Evolutionary conservation across 2,888 invertebrate species (phyloP), one percentile per base, ranked within the genome.

Genomic region (Orchesella flavescens): DNA sequence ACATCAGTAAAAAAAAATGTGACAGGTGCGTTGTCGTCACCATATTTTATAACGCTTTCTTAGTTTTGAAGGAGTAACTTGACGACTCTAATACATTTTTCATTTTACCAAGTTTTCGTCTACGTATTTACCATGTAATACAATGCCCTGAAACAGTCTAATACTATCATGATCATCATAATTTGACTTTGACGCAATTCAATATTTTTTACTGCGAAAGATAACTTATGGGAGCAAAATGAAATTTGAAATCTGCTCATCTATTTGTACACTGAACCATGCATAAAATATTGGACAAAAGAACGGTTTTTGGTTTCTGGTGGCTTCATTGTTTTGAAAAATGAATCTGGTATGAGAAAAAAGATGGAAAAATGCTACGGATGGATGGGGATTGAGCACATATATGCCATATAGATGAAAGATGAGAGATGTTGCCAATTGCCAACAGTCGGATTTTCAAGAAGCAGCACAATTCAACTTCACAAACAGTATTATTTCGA

Each of bases 311-410:
- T 59, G 69, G 69, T 77, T 61, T 69, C 57, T 68, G 59, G 21
- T 57, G 17, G 76, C 53, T 55, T 65, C 46, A 68, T 75, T 63
- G 63, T 77, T 24, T 65, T 24, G 65, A 34, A 65, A 65, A 34
- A 65, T 65, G 65, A 65, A 59, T 59, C 59, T 65, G 24, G 65
- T 53, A 24, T 24, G 65, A 75, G 65, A 59, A 61, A 77, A 68
- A 77, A 76, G n/a, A n/a, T n/a, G 21, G 68, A 68, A 68, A 55
- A 71, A 53, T 34, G 24, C 23, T 71, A 78, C 71, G 78, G 71
- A 78, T 78, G 78, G 71, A 19, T 78, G 78, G 21, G 71, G 69
- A 71, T 78, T 49, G 61, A 69, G 78, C 24, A 49, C 68, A 69
- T 53, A 55, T 17, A 61, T 23, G 24, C 24, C 15, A 61, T 10